Percentiles rank a stretch among this genome's conserved stretches.
These are phyloP conservation scores for Etheostoma nigrum DNA, from an alignment of 2,797 vertebrate genomes.

Conservation along the genomic window DNA sequence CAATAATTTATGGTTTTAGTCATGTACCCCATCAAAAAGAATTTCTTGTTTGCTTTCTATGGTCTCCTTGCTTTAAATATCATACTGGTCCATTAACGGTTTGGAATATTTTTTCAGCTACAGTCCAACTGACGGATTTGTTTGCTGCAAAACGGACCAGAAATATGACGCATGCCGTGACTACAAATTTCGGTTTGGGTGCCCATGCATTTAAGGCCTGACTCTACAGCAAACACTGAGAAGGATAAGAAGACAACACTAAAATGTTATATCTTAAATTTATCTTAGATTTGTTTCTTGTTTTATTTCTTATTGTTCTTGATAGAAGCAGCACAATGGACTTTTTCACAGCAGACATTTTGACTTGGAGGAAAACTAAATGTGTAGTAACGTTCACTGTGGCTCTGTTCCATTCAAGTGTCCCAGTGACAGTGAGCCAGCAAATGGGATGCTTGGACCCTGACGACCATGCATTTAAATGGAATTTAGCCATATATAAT, in stretches of 20 bases:
- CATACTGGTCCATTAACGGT: neutral
- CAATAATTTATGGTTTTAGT: neutral
- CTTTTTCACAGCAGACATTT: neutral
- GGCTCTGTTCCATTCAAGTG: neutral
- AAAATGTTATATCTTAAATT: conserved; percentile 1
- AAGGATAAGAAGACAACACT: neutral
- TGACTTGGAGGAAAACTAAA: conserved; percentile 1
- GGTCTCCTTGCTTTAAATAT: neutral
- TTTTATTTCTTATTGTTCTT: neutral
- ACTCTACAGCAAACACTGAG: neutral
- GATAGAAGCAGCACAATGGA: neutral
- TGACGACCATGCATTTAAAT: conserved; percentile 15
- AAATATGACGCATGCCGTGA: neutral
- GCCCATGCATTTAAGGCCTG: conserved; percentile 28
- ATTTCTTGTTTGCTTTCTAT: neutral
- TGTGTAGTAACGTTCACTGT: neutral
- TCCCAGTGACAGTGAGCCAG: neutral
- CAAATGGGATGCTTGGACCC: neutral
- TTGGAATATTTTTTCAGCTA: conserved; percentile 35
- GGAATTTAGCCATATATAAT: neutral
- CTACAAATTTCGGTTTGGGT: conserved; percentile 66
- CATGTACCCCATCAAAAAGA: neutral
- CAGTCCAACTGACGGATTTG: conserved; percentile 42
- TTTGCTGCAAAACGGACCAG: conserved; percentile 38
- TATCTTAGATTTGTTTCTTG: neutral